These are phyloP conservation scores for Grantiella picta DNA, from an alignment of 2,113 vertebrate genomes.

Conservation along the genomic window DNA sequence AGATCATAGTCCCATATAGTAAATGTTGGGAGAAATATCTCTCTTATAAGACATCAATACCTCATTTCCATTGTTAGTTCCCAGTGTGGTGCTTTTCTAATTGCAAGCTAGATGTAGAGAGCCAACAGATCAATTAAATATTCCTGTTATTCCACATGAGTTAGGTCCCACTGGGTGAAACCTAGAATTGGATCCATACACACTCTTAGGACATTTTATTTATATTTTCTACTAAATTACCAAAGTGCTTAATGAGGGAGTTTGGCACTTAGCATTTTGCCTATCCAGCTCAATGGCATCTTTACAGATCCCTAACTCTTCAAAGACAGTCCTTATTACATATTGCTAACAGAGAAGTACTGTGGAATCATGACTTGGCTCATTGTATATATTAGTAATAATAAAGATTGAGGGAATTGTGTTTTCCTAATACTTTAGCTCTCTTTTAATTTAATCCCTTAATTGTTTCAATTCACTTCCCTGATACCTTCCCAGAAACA, in stretches of 20 bases:
- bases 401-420: background rate
- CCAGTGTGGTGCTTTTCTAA: background rate
- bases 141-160: background rate
- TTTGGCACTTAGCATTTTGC: background rate
- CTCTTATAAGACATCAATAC: background rate
- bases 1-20: background rate
- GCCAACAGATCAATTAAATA: background rate
- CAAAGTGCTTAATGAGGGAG: background rate
- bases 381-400: background rate
- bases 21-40: background rate
- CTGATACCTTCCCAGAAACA: background rate
- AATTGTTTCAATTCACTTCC: background rate
- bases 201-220: background rate
- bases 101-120: background rate
- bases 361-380: background rate
- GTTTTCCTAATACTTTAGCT: background rate
- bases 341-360: background rate
- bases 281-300: background rate
- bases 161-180: background rate
- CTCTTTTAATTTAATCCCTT: background rate
- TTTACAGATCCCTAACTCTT: background rate
- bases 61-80: background rate
- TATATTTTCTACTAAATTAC: background rate
- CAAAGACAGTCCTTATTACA: background rate
- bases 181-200: background rate